Evolutionary conservation across 1,140 invertebrate genomes (phyloP).

Genomic region (Berghia stephanieae): DNA sequence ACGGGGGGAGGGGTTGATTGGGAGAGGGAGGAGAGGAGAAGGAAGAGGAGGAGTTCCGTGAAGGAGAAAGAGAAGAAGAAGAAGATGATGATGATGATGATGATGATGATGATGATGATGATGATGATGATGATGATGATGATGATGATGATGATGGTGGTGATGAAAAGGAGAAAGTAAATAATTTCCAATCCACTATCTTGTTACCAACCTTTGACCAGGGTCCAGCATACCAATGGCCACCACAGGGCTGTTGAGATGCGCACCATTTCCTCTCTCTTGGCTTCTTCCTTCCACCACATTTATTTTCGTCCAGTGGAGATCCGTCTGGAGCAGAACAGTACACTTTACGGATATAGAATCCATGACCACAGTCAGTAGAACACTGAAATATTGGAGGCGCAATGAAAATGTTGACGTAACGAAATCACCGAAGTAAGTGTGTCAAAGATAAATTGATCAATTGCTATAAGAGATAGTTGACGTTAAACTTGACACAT

Average conservation of each 20-base stretch:
- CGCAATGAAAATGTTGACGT: no score
- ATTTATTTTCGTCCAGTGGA: conserved; percentile 45
- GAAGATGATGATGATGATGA: conserved; percentile 21
- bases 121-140: neutral
- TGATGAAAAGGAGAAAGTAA: no score
- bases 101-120: neutral
- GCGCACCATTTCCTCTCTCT: conserved; percentile 50
- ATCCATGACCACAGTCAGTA: conserved; percentile 72
- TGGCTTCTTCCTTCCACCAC: conserved; percentile 46
- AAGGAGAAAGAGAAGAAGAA: neutral
- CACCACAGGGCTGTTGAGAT: conserved; percentile 57
- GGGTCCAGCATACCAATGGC: conserved; percentile 61
- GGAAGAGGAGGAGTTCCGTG: no score
- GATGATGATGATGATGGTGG: conserved; percentile 1
- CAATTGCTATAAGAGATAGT: no score
- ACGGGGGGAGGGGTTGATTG: no score
- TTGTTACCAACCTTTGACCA: conserved; percentile 57
- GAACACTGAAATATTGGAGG: conserved; percentile 72
- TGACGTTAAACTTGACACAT: no score
- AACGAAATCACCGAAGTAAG: no score
- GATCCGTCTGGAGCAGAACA: conserved; percentile 55
- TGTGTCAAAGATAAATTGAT: no score
- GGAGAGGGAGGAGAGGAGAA: no score
- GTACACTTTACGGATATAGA: conserved; percentile 71
- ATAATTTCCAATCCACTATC: no score